phyloP scores from a whole-genome alignment of 2,888 invertebrate species.

The Drosophila neotestacea region DNA sequence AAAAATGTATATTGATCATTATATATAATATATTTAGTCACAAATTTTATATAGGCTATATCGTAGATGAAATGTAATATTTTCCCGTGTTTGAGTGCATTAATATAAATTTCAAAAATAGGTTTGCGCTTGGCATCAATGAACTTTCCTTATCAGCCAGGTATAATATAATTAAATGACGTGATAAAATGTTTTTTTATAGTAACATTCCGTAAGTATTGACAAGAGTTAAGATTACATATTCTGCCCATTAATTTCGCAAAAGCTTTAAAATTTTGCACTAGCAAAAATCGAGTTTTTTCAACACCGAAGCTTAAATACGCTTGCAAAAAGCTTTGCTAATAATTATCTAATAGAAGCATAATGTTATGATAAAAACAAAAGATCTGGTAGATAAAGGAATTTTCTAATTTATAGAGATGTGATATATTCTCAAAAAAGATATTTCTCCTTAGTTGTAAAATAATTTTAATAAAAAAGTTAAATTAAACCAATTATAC shows the following conservation, averaged over 20 bases:
- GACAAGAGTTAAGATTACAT: slow-evolving; percentile 25
- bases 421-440: no score
- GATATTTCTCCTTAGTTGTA: no score
- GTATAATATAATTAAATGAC: slow-evolving; percentile 20
- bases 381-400: no score
- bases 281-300: slow-evolving; percentile 1
- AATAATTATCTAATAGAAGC: not conserved
- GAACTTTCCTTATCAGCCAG: slow-evolving; percentile 47
- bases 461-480: no score
- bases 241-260: slow-evolving; percentile 25
- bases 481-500: no score
- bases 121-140: slow-evolving; percentile 33
- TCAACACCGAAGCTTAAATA: not conserved
- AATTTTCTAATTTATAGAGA: no score
- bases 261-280: slow-evolving; percentile 39
- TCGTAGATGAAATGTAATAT: not conserved
- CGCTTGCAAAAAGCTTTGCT: not conserved
- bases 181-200: slow-evolving; percentile 4
- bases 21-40: not conserved
- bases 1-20: not conserved
- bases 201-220: slow-evolving; percentile 17
- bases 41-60: no score
- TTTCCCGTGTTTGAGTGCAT: not conserved
- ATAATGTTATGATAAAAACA: not conserved
- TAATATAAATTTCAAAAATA: not conserved